phyloP scores from a whole-genome alignment of 2,113 vertebrate species.

The Pogona vitticeps region DNA sequence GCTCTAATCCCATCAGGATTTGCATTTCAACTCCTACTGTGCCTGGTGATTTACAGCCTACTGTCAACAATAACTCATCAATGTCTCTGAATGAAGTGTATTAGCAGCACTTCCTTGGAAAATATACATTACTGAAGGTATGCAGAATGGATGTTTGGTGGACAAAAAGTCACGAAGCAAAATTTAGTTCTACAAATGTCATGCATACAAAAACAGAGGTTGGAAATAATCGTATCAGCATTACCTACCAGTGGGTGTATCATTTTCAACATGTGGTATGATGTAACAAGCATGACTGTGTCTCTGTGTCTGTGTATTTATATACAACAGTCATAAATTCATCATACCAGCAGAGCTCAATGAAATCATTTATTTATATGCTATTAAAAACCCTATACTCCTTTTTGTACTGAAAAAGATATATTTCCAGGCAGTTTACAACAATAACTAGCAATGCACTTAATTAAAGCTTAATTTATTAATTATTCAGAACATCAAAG shows the following conservation, averaged over 20 bases:
- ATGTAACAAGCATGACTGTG: not conserved
- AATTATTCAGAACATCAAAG: not conserved
- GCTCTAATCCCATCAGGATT: not conserved
- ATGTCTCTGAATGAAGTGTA: not conserved
- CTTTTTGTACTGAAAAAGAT: not conserved
- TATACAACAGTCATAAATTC: not conserved
- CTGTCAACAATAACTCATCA: not conserved
- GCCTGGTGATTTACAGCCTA: not conserved
- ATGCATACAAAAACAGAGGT: slow-evolving; percentile 21
- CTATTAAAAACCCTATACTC: not conserved
- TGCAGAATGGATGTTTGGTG: slow-evolving; percentile 5
- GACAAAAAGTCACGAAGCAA: not conserved
- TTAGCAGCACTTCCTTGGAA: not conserved
- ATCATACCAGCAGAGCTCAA: not conserved
- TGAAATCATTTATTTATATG: too few relatives aligned
- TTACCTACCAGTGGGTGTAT: not conserved
- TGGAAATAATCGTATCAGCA: not conserved
- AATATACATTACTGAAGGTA: not conserved
- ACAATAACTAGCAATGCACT: not conserved
- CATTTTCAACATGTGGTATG: not conserved
- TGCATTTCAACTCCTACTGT: not conserved
- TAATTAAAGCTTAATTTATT: not conserved
- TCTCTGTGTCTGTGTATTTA: not conserved
- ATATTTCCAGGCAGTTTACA: not conserved
- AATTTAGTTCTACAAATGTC: not conserved